Evolutionary conservation across 2,888 invertebrate genomes (phyloP).

Genomic region (Himalopsyche kuldschensis): DNA sequence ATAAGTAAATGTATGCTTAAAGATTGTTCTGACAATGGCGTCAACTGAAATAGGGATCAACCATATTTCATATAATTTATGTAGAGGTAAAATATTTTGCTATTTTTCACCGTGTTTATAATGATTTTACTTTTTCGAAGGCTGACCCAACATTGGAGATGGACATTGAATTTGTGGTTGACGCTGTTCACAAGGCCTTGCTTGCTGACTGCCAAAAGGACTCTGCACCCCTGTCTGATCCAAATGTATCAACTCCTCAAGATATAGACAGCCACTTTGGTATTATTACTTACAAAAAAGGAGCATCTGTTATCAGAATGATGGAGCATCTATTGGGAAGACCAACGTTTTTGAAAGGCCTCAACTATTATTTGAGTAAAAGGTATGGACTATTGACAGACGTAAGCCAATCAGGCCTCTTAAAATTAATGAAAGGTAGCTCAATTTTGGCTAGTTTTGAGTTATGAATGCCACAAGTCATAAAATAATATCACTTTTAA

Average conservation of each 20-base stretch:
- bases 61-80: too few relatives aligned
- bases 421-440: too few relatives aligned
- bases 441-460: too few relatives aligned
- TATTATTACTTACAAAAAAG: slow-evolving; percentile 70
- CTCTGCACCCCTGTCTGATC: slow-evolving; percentile 63
- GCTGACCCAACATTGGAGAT: slow-evolving; percentile 14
- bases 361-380: slow-evolving; percentile 58
- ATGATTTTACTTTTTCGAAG: too few relatives aligned
- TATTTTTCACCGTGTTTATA: too few relatives aligned
- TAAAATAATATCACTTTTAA: too few relatives aligned
- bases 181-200: slow-evolving; percentile 68
- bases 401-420: too few relatives aligned
- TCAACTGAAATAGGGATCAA: too few relatives aligned
- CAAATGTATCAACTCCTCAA: slow-evolving; percentile 58
- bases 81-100: too few relatives aligned
- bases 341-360: slow-evolving; percentile 55
- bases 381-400: slow-evolving; percentile 50
- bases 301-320: slow-evolving; percentile 69
- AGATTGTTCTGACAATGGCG: too few relatives aligned
- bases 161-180: slow-evolving; percentile 66
- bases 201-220: slow-evolving; percentile 59
- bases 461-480: too few relatives aligned
- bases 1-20: too few relatives aligned
- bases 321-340: slow-evolving; percentile 64
- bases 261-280: slow-evolving; percentile 67